These are phyloP conservation scores for Hycleus cichorii DNA, from an alignment of 1,140 invertebrate species.

Conservation along the genomic window DNA sequence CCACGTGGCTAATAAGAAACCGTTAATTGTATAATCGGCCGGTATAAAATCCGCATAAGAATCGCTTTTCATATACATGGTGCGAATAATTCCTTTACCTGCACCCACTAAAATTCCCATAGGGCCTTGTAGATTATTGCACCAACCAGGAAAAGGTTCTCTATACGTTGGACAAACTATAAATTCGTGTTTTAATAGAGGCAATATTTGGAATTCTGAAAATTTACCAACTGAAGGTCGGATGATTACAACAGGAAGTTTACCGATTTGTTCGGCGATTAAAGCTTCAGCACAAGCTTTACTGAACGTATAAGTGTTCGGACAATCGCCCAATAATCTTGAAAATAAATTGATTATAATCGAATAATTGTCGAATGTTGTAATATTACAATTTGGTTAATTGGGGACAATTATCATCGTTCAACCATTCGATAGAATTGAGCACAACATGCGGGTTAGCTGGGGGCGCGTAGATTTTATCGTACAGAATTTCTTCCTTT, in stretches of 20 bases:
- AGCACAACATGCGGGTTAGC: constrained; percentile 85
- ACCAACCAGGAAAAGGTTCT: constrained; percentile 80
- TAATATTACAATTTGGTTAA: neutral
- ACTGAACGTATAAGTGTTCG: constrained; percentile 89
- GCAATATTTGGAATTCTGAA: neutral
- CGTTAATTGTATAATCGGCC: constrained; percentile 72
- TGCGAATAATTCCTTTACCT: constrained; percentile 76
- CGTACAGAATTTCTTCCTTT: constrained; percentile 49
- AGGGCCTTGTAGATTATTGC: constrained; percentile 86
- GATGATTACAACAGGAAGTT: constrained; percentile 40
- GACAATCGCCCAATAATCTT: constrained; percentile 38
- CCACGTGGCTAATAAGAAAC: constrained; percentile 56
- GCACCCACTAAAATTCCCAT: constrained; percentile 68
- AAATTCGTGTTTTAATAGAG: constrained; percentile 7
- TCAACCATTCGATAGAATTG: constrained; percentile 80
- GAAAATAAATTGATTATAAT: constrained; percentile 45
- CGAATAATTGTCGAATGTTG: constrained; percentile 64
- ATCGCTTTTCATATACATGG: constrained; percentile 71
- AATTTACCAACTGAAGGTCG: constrained; percentile 48
- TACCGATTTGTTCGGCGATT: constrained; percentile 26
- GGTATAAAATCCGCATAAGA: constrained; percentile 79
- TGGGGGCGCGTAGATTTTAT: constrained; percentile 62
- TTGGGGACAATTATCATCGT: constrained; percentile 48
- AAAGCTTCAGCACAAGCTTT: constrained; percentile 74
- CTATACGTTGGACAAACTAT: constrained; percentile 67